Evolutionary conservation across 2,888 invertebrate species (phyloP).

Genomic region (Drosophila testacea): DNA sequence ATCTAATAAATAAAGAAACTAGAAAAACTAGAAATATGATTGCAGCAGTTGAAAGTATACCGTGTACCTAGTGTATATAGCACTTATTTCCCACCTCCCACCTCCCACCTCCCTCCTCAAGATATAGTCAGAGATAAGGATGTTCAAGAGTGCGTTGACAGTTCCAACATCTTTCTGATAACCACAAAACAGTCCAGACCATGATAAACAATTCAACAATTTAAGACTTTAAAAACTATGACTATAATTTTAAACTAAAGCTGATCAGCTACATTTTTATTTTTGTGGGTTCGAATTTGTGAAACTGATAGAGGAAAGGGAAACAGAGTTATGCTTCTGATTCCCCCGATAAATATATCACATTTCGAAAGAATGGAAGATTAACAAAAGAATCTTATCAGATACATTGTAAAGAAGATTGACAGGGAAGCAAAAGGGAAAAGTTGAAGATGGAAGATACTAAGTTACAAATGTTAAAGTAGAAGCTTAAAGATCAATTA

Average conservation of each 20-base stretch:
- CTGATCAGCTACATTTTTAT: background rate
- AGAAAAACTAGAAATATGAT: slow-evolving; percentile 31
- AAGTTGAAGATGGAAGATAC: no score
- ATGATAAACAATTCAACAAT: slow-evolving; percentile 28
- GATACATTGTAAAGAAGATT: no score
- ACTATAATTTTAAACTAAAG: background rate
- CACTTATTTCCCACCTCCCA: slow-evolving; percentile 14
- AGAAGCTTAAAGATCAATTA: no score
- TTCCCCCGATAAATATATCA: no score
- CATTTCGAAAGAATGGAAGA: no score
- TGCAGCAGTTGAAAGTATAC: slow-evolving; percentile 19
- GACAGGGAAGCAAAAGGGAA: no score
- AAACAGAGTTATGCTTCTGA: no score
- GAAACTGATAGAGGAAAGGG: no score
- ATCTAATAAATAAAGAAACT: slow-evolving; percentile 52
- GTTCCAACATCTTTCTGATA: slow-evolving; percentile 32
- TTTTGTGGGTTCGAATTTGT: no score
- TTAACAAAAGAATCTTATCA: no score
- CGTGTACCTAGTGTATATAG: background rate
- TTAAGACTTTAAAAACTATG: slow-evolving; percentile 2
- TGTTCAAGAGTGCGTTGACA: slow-evolving; percentile 55
- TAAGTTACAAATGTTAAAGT: no score
- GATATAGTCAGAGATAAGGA: slow-evolving; percentile 43
- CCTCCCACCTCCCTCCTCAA: background rate
- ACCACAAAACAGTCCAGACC: background rate